Percentiles rank a stretch among this genome's conserved stretches.
Conservation (phyloP, 2,888 invertebrate genomes). For the Apodemia zela region DNA sequence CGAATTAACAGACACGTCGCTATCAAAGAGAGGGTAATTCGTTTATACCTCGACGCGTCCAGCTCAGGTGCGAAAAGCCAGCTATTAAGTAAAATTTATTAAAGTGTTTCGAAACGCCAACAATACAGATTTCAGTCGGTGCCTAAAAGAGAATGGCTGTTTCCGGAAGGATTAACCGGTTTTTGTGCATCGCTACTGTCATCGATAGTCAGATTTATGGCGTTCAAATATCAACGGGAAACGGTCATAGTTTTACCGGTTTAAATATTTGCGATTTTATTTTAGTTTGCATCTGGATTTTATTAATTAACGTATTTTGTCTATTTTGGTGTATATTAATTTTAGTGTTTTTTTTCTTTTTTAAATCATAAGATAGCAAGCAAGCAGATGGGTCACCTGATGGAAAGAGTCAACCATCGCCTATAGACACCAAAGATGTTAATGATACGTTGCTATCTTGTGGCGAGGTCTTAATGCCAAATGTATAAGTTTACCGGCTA, state of each 20-base stretch:
- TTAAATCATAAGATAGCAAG: too few species aligned
- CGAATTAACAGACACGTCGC: conserved; percentile 71
- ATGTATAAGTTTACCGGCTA: too few species aligned
- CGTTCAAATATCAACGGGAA: conserved; percentile 19
- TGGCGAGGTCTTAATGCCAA: too few species aligned
- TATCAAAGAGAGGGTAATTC: conserved; percentile 64
- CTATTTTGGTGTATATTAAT: too few species aligned
- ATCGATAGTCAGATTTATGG: conserved; percentile 24
- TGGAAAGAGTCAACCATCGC: too few species aligned
- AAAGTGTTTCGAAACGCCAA: conserved; percentile 45
- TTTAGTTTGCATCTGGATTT: background rate
- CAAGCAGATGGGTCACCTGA: too few species aligned
- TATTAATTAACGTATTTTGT: too few species aligned
- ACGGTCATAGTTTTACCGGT: conserved; percentile 20
- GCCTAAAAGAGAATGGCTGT: conserved; percentile 30
- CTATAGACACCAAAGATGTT: too few species aligned
- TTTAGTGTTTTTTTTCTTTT: too few species aligned
- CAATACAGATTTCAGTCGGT: conserved; percentile 33
- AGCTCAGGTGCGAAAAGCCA: conserved; percentile 68
- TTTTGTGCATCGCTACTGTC: conserved; percentile 32
- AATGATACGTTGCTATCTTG: too few species aligned
- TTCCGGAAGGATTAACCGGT: conserved; percentile 26
- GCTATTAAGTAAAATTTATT: conserved; percentile 69
- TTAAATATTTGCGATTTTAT: conserved; percentile 18
- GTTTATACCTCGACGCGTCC: conserved; percentile 57